Percentiles rank a stretch among this genome's conserved stretches.
Evolutionary conservation across 2,888 invertebrate genomes (phyloP).

Genomic region (Resseliella maxima): DNA sequence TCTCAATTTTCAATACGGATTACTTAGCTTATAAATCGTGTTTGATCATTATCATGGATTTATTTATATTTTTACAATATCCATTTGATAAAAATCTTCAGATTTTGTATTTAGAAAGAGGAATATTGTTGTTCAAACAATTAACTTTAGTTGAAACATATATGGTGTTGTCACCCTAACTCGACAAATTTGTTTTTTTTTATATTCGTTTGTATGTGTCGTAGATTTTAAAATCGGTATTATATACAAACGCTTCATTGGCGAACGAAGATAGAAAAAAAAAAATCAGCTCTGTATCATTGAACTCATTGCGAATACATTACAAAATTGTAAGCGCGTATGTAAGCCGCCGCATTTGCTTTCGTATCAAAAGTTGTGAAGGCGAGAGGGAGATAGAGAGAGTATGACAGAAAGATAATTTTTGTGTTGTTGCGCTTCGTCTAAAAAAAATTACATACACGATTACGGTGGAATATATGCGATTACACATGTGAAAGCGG

Average conservation of each 20-base stretch:
- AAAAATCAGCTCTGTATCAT: not conserved
- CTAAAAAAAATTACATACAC: conserved; percentile 23
- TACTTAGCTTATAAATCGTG: too few species aligned
- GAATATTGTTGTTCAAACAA: not conserved
- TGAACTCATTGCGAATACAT: conserved; percentile 1
- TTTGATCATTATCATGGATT: too few species aligned
- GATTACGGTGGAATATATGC: conserved; percentile 24
- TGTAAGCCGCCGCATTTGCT: not conserved
- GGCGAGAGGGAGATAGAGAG: not conserved
- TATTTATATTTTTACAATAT: too few species aligned
- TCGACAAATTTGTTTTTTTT: not conserved
- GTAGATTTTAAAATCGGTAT: conserved; percentile 5
- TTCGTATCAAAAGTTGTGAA: not conserved
- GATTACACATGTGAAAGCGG: conserved; percentile 14
- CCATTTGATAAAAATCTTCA: not conserved
- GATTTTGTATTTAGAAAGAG: not conserved
- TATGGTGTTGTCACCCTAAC: not conserved
- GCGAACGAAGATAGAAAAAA: not conserved
- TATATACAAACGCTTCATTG: not conserved
- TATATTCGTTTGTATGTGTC: not conserved
- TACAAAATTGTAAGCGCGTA: not conserved
- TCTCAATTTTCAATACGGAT: too few species aligned
- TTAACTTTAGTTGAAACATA: not conserved
- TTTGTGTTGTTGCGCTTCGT: not conserved
- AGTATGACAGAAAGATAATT: conserved; percentile 24